Evolutionary conservation across 2,797 vertebrate genomes (phyloP).

Genomic region (Chanos chanos): DNA sequence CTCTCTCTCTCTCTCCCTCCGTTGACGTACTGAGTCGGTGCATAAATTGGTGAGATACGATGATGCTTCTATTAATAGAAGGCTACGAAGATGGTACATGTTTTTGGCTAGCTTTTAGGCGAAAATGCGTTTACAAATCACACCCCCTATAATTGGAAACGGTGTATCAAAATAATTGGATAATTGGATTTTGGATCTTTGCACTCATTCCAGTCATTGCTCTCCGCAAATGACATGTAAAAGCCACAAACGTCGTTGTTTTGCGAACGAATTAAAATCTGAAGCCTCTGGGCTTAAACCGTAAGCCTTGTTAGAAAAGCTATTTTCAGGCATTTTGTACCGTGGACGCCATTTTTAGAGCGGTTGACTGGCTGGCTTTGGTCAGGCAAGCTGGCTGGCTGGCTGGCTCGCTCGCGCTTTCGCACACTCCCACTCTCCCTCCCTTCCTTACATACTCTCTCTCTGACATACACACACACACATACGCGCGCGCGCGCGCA

Average conservation of each 20-base stretch:
- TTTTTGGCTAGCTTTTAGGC: slow-evolving; percentile 18
- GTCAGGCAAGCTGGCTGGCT: slow-evolving; percentile 43
- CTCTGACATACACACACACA: slow-evolving; percentile 8
- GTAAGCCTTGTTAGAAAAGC: too few relatives aligned
- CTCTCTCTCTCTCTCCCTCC: not conserved
- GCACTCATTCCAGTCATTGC: not conserved
- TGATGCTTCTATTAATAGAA: slow-evolving; percentile 25
- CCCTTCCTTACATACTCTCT: slow-evolving; percentile 1
- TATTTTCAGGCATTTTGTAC: slow-evolving; percentile 60
- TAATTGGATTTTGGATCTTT: too few relatives aligned
- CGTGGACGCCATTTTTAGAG: slow-evolving; percentile 73
- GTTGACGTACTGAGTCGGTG: slow-evolving; percentile 20
- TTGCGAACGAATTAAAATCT: not conserved
- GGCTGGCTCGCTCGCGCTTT: slow-evolving; percentile 43
- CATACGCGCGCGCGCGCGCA: slow-evolving; percentile 10
- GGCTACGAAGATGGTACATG: not conserved
- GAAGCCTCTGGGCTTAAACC: slow-evolving; percentile 19
- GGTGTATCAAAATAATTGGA: too few relatives aligned
- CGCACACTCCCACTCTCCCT: slow-evolving; percentile 37
- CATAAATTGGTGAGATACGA: slow-evolving; percentile 24
- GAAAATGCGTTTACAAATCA: too few relatives aligned
- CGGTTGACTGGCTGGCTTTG: slow-evolving; percentile 58
- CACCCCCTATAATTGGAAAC: too few relatives aligned
- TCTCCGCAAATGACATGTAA: not conserved
- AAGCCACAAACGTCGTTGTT: not conserved